These are phyloP conservation scores for Procambarus virginalis DNA, from an alignment of 1,140 invertebrate species.

Conservation along the genomic window DNA sequence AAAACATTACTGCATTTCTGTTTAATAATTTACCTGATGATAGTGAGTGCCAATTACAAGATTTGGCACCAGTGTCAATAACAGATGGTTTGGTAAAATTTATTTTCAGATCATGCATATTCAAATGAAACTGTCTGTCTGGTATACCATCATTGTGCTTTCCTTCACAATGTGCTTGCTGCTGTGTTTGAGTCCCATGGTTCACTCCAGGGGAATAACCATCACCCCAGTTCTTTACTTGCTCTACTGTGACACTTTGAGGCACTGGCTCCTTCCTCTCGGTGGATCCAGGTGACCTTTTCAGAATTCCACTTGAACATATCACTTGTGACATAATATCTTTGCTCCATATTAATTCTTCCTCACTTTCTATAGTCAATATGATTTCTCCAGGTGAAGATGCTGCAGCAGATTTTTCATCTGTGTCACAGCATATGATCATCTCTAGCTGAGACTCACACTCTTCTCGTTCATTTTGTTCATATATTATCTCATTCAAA, in stretches of 20 bases:
- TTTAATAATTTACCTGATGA: too few species aligned
- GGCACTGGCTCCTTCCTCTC: not conserved
- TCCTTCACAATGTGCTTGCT: not conserved
- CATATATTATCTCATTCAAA: not conserved
- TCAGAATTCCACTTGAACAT: constrained; percentile 7
- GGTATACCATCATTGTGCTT: not conserved
- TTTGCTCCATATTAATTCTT: constrained; percentile 9
- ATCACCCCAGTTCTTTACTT: not conserved
- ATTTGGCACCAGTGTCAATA: too few species aligned
- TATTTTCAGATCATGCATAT: not conserved
- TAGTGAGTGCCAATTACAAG: too few species aligned
- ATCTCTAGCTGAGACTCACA: constrained; percentile 10
- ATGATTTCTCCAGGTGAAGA: constrained; percentile 13
- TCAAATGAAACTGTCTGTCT: not conserved
- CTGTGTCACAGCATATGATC: constrained; percentile 11
- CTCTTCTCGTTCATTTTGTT: not conserved
- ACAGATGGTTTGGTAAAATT: not conserved
- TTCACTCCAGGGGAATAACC: not conserved
- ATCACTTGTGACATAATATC: constrained; percentile 20
- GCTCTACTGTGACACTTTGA: not conserved
- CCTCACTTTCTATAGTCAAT: constrained; percentile 24
- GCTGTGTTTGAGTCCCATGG: not conserved
- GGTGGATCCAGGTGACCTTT: not conserved
- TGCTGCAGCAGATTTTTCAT: not conserved
- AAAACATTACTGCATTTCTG: too few species aligned